Evolutionary conservation across 2,888 invertebrate genomes (phyloP).

Genomic region (Rugalucina vietnamica): DNA sequence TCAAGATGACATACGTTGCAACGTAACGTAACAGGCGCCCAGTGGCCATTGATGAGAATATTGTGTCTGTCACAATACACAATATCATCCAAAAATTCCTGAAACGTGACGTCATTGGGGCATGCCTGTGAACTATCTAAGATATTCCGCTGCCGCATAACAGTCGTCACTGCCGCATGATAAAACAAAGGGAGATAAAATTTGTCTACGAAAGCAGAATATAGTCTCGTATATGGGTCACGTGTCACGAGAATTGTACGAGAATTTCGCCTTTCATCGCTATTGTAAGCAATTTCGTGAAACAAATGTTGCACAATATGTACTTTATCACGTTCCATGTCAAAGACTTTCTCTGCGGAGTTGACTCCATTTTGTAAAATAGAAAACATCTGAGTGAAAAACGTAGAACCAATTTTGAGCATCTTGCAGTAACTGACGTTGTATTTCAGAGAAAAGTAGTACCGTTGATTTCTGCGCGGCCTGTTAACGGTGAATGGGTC

Average conservation of each 20-base stretch:
- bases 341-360: neutral
- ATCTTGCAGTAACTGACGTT: neutral
- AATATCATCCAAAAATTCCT: constrained; percentile 28
- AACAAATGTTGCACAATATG: neutral
- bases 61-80: neutral
- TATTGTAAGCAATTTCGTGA: neutral
- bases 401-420: neutral
- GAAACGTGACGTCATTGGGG: constrained; percentile 15
- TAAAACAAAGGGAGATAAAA: neutral
- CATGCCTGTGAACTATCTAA: neutral
- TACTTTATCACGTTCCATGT: neutral
- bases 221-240: constrained; percentile 41
- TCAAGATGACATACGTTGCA: constrained; percentile 34
- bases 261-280: neutral
- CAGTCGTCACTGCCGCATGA: neutral
- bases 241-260: constrained; percentile 37
- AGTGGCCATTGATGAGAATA: constrained; percentile 22
- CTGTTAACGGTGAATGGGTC: too few species aligned
- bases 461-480: neutral
- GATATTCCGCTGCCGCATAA: neutral
- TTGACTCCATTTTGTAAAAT: neutral
- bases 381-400: neutral
- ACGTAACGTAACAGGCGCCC: constrained; percentile 27
- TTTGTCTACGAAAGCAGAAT: constrained; percentile 40
- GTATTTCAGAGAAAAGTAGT: neutral